phyloP scores from a whole-genome alignment of 2,888 invertebrate genomes.

The Cenopis cana region DNA sequence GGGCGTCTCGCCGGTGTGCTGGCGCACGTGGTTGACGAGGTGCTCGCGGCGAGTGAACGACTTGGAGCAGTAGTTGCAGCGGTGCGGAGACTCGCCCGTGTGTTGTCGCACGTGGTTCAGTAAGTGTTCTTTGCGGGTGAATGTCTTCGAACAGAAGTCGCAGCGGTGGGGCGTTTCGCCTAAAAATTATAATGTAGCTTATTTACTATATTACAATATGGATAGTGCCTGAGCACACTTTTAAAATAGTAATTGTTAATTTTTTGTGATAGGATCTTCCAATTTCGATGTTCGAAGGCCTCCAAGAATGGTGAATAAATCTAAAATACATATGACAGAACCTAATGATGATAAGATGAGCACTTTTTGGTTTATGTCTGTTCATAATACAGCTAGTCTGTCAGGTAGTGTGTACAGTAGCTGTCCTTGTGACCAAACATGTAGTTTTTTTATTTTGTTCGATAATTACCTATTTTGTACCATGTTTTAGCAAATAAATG shows the following conservation, averaged over 20 bases:
- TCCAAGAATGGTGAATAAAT: too few relatives aligned
- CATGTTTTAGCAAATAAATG: too few relatives aligned
- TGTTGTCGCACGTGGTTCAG: conserved; percentile 92
- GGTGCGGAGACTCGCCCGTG: conserved; percentile 93
- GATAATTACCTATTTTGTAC: too few relatives aligned
- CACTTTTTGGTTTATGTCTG: background rate
- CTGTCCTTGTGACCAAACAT: too few relatives aligned
- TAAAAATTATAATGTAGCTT: conserved; percentile 49
- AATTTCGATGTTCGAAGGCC: too few relatives aligned
- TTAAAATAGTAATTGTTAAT: too few relatives aligned
- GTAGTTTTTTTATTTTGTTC: too few relatives aligned
- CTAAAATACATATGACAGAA: too few relatives aligned
- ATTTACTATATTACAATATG: too few relatives aligned
- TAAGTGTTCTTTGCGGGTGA: conserved; percentile 91
- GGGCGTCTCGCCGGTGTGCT: conserved; percentile 91
- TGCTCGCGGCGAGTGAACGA: conserved; percentile 95
- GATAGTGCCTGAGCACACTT: background rate
- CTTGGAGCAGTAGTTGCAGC: conserved; percentile 94
- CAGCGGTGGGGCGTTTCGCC: conserved; percentile 92
- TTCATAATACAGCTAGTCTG: background rate
- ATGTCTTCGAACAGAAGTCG: conserved; percentile 92
- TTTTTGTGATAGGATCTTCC: too few relatives aligned
- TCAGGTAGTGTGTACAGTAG: too few relatives aligned
- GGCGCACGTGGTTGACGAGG: conserved; percentile 93
- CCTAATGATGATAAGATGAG: background rate